phyloP scores from a whole-genome alignment of 2,113 vertebrate genomes.

The Pelodiscus sinensis region DNA sequence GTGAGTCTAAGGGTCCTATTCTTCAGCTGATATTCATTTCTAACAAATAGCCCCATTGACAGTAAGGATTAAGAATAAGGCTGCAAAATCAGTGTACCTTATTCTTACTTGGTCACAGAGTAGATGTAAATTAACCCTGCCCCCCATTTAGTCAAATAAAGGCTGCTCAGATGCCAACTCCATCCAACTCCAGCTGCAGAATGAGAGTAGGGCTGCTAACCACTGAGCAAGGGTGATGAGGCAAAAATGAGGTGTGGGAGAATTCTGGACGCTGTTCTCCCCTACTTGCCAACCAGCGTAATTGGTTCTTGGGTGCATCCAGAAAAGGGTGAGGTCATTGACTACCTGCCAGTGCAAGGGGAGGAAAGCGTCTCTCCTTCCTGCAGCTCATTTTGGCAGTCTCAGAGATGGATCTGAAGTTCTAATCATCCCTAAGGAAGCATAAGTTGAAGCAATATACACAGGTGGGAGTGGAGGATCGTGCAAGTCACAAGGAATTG shows the following conservation, averaged over 20 bases:
- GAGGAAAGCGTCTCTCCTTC: not conserved
- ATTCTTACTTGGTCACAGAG: not conserved
- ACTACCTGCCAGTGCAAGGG: not conserved
- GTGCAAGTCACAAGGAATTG: not conserved
- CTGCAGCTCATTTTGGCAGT: not conserved
- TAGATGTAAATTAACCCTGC: not conserved
- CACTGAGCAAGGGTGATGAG: not conserved
- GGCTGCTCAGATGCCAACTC: not conserved
- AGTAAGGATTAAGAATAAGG: accelerated
- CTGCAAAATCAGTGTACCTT: not conserved
- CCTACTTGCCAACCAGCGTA: accelerated
- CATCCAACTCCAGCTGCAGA: not conserved
- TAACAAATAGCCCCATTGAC: not conserved
- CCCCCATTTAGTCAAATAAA: not conserved
- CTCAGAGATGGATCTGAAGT: not conserved
- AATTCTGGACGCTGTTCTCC: not conserved
- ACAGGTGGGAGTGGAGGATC: not conserved
- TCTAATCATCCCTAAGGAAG: not conserved
- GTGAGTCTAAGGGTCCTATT: not conserved
- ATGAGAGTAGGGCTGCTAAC: not conserved
- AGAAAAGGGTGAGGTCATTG: not conserved
- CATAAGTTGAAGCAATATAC: not conserved
- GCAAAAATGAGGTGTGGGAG: accelerated
- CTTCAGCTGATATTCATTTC: not conserved
- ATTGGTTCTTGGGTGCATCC: not conserved